These are phyloP conservation scores for Rhopilema esculentum DNA, from an alignment of 30 jellyfish, hydroid and myxozoan species.

Conservation along the genomic window DNA sequence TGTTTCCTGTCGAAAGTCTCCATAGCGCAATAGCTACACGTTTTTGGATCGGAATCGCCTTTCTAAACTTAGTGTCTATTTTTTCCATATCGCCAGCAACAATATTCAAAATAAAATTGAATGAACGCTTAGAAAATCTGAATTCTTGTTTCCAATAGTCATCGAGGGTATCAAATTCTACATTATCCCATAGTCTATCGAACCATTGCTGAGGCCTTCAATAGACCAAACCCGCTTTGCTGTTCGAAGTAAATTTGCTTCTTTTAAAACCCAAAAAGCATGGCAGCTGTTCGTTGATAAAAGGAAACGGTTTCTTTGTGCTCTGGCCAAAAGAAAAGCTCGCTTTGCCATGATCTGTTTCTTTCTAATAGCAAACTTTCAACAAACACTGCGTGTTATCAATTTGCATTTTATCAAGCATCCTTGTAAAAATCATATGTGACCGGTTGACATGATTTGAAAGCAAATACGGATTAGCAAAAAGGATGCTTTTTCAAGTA, in stretches of 20 bases:
- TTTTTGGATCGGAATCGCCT: slow-evolving; percentile 27
- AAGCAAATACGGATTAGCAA: too few relatives aligned
- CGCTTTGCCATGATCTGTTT: too few relatives aligned
- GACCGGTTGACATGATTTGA: too few relatives aligned
- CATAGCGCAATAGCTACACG: slow-evolving; percentile 27
- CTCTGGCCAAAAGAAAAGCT: not conserved
- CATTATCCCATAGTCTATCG: not conserved
- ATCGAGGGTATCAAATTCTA: not conserved
- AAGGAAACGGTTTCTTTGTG: not conserved
- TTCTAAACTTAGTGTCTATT: slow-evolving; percentile 11
- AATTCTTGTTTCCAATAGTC: slow-evolving; percentile 29
- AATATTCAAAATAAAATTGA: slow-evolving; percentile 10
- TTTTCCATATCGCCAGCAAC: slow-evolving; percentile 31
- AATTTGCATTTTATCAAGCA: too few relatives aligned
- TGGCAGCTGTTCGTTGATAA: slow-evolving; percentile 2
- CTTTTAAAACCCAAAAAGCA: not conserved
- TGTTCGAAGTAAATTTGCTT: slow-evolving; percentile 1
- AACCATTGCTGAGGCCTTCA: slow-evolving; percentile 38
- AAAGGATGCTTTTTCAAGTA: too few relatives aligned
- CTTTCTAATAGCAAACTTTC: too few relatives aligned
- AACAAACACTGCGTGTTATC: too few relatives aligned
- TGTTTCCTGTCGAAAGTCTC: not conserved
- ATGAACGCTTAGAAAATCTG: not conserved
- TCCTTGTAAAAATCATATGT: too few relatives aligned
- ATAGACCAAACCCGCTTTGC: slow-evolving; percentile 26